Evolutionary conservation across 2,888 invertebrate genomes (phyloP).

Genomic region (Heliothis peltigera): DNA sequence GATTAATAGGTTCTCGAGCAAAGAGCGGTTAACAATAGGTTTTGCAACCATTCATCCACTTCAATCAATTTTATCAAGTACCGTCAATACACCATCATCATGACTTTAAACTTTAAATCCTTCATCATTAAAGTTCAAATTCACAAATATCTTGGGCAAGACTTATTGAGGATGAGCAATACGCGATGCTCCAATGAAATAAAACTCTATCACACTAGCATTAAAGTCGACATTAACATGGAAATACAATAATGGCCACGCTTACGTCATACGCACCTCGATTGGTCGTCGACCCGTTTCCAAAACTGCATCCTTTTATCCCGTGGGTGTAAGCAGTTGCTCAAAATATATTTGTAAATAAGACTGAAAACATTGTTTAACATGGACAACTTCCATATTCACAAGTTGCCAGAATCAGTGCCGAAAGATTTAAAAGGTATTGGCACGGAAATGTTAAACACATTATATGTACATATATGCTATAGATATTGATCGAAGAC

Average conservation of each 20-base stretch:
- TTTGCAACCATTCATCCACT: slow-evolving; percentile 53
- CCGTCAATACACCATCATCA: slow-evolving; percentile 11
- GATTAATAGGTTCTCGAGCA: slow-evolving; percentile 40
- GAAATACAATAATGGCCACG: slow-evolving; percentile 10
- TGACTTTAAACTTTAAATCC: slow-evolving; percentile 11
- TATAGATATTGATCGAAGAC: slow-evolving; percentile 21
- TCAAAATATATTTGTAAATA: slow-evolving; percentile 42
- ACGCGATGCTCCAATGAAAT: slow-evolving; percentile 11
- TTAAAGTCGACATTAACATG: slow-evolving; percentile 25
- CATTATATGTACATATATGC: slow-evolving; percentile 3
- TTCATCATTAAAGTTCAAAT: slow-evolving; percentile 6
- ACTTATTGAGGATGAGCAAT: slow-evolving; percentile 34
- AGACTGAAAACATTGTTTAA: slow-evolving; percentile 35
- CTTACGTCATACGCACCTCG: slow-evolving; percentile 58
- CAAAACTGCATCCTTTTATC: slow-evolving; percentile 58
- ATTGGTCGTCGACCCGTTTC: slow-evolving; percentile 61
- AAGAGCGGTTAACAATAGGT: slow-evolving; percentile 41
- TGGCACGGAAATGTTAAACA: not conserved
- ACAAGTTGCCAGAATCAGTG: slow-evolving; percentile 21
- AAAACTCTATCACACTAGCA: slow-evolving; percentile 18
- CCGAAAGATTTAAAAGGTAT: slow-evolving; percentile 14
- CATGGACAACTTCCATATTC: slow-evolving; percentile 9
- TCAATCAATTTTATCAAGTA: slow-evolving; percentile 48
- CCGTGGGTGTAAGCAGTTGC: slow-evolving; percentile 42
- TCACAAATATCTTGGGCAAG: slow-evolving; percentile 6